These are phyloP conservation scores for Halocaridina rubra DNA, from an alignment of 2,888 invertebrate species.

Conservation along the genomic window DNA sequence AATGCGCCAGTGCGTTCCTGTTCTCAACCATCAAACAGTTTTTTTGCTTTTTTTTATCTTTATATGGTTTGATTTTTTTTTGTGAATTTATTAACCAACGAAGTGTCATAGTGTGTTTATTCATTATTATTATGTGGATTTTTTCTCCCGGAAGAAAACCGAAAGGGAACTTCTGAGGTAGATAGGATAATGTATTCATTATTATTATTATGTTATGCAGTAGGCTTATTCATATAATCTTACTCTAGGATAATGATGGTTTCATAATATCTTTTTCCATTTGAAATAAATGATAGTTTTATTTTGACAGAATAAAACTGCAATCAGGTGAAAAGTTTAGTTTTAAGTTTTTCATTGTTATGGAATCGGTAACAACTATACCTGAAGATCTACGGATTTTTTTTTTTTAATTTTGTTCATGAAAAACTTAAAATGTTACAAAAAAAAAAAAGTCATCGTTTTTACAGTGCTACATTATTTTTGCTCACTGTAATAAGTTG, in stretches of 20 bases:
- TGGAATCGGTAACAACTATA: constrained; percentile 52
- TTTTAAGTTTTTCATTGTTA: constrained; percentile 56
- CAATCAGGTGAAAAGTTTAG: constrained; percentile 35
- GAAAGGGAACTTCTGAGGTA: constrained; percentile 37
- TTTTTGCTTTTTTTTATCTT: constrained; percentile 23
- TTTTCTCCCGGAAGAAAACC: constrained; percentile 45
- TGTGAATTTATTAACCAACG: constrained; percentile 46
- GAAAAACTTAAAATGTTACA: constrained; percentile 42
- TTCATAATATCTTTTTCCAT: constrained; percentile 60
- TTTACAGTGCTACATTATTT: constrained; percentile 60
- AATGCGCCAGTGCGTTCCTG: neutral
- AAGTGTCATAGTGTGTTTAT: constrained; percentile 52
- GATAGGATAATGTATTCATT: constrained; percentile 55
- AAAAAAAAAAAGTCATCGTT: constrained; percentile 12
- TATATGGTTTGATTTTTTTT: constrained; percentile 30
- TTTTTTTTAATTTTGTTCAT: constrained; percentile 31
- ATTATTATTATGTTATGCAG: constrained; percentile 57
- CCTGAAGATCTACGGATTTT: constrained; percentile 36
- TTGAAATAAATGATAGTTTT: constrained; percentile 36
- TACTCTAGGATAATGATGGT: constrained; percentile 54
- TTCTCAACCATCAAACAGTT: constrained; percentile 9
- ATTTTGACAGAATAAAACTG: constrained; percentile 34
- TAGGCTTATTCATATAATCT: constrained; percentile 58
- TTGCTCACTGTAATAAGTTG: constrained; percentile 61
- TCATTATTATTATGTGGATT: constrained; percentile 55